phyloP scores from a whole-genome alignment of 2,113 vertebrate species.

The Xiphias gladius region DNA sequence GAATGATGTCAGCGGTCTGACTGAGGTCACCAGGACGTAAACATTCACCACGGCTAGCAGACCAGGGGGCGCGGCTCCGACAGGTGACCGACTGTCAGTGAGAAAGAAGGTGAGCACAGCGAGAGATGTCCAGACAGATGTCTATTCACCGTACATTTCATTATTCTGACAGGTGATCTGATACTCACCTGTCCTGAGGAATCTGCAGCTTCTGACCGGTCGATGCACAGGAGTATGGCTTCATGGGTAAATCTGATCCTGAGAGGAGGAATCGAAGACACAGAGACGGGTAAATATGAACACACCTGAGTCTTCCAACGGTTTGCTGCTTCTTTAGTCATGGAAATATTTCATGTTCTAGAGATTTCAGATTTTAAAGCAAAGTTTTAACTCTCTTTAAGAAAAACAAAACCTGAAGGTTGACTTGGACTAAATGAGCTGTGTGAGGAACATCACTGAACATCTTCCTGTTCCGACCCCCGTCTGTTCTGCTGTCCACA shows the following conservation, averaged over 20 bases:
- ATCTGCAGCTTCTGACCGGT: constrained; percentile 35
- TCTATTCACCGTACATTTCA: too few species aligned
- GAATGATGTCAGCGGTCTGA: constrained; percentile 90
- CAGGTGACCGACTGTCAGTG: constrained; percentile 23
- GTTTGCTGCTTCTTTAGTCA: too few species aligned
- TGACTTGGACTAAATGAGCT: too few species aligned
- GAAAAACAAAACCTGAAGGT: too few species aligned
- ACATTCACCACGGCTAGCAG: constrained; percentile 89
- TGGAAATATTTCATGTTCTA: too few species aligned
- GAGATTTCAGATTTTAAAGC: too few species aligned
- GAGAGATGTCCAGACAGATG: too few species aligned
- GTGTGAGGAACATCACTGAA: too few species aligned
- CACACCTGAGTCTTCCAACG: neutral
- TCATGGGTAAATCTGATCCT: constrained; percentile 77
- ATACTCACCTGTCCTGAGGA: constrained; percentile 52
- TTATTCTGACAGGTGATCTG: neutral
- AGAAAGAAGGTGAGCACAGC: neutral
- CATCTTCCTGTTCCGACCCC: too few species aligned
- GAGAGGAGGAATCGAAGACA: neutral
- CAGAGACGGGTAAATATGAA: neutral
- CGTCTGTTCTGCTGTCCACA: too few species aligned
- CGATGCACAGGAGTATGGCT: constrained; percentile 81
- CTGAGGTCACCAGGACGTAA: constrained; percentile 93
- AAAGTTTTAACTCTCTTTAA: too few species aligned
- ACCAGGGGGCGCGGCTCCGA: constrained; percentile 67